Evolutionary conservation across 2,113 vertebrate genomes (phyloP), one percentile per base, ranked within the genome.

Genomic region (Columbina picui): DNA sequence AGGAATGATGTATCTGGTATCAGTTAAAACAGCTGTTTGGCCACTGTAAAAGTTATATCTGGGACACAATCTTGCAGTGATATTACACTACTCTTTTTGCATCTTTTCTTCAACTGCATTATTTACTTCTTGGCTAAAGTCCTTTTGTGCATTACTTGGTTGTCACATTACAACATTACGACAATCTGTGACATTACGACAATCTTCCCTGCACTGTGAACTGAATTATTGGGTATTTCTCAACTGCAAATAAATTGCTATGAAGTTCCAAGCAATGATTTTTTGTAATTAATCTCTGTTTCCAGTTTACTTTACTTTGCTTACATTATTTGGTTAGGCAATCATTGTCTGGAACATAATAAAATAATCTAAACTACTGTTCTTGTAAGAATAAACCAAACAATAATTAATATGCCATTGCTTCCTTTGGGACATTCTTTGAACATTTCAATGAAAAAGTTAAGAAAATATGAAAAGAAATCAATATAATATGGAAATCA

Each of bases 291-390:
- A 96, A 95, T 77, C 81, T 75, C 56, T 69, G 70, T 86, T 96
- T 94, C 82, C 67, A 91, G 84, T 97, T 97, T 95, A 92, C 77
- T 95, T 97, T 93, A 64, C 86, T 97, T 95, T 97, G 94, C 84
- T 97, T 97, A 97, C 70, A 68, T 96, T 97, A 96, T 96, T 93
- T 93, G 57, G 78, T 97, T 96, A 89, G 89, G 96, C 96, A 97
- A 97, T 97, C 92, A n/a, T 93, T 94, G 87, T 91, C 84, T 96
- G 97, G 95, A 97, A 96, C 82, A 52, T 53, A 84, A 95, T 90
- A 96, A 96, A 96, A 96, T 92, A 96, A 96, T 95, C 87, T 94
- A 96, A 96, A 97, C 96, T 96, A 96, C 96, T 89, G 84, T 93
- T 96, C 84, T 95, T 97, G 60, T 83, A 95, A 89, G 67, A 80